Evolutionary conservation across 2,888 invertebrate species (phyloP).

Genomic region (Thalpophila matura): DNA sequence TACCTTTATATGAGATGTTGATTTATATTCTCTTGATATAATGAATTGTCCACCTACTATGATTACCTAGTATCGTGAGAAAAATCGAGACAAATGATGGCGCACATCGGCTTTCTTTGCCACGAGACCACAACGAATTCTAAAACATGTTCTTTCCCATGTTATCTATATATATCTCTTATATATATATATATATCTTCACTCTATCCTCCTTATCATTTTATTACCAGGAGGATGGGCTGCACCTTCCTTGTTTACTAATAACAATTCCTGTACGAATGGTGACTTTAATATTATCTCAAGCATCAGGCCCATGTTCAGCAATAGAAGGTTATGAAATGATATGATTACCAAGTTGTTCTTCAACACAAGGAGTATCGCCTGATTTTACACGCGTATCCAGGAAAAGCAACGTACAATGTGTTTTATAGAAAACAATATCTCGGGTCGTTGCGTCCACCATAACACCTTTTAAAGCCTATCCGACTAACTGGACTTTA

Average conservation of each 20-base stretch:
- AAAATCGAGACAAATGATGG: not conserved
- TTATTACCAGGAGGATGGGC: not conserved
- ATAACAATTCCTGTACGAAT: constrained; percentile 13
- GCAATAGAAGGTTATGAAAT: constrained; percentile 10
- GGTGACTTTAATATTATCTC: not conserved
- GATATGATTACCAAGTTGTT: not conserved
- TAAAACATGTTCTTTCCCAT: not conserved
- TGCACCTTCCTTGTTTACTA: not conserved
- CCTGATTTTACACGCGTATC: not conserved
- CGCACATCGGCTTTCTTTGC: constrained; percentile 2
- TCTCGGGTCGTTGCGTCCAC: not conserved
- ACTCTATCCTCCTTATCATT: too few relatives aligned
- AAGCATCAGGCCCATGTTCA: not conserved
- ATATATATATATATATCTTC: not conserved
- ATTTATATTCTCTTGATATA: not conserved
- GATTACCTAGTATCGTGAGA: constrained; percentile 1
- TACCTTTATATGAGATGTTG: not conserved
- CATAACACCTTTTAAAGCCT: constrained; percentile 22
- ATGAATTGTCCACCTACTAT: not conserved
- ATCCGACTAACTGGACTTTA: constrained; percentile 33
- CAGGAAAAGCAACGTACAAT: not conserved
- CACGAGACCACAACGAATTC: not conserved
- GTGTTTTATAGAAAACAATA: constrained; percentile 16
- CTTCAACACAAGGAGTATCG: not conserved
- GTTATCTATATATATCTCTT: constrained; percentile 8